Percentiles rank a stretch among this genome's conserved stretches.
Evolutionary conservation across 2,888 invertebrate species (phyloP).

Genomic region (Cheilosia scutellata): DNA sequence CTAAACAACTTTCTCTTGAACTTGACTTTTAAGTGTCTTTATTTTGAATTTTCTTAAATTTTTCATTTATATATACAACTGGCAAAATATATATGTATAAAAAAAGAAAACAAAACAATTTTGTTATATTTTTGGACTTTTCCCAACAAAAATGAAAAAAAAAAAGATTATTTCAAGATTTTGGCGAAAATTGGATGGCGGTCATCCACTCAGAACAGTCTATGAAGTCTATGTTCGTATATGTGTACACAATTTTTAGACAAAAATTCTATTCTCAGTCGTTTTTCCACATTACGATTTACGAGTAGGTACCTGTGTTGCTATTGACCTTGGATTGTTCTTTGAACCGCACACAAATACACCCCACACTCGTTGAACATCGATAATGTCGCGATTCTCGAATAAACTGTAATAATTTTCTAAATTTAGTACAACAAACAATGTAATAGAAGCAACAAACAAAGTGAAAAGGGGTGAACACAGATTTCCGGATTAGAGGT

Average conservation of each 20-base stretch:
- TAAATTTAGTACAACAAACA: constrained; percentile 19
- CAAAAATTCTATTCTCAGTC: constrained; percentile 7
- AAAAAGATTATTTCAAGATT: neutral
- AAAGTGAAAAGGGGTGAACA: neutral
- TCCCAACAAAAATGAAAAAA: constrained; percentile 19
- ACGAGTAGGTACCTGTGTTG: too few species aligned
- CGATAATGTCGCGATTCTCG: neutral
- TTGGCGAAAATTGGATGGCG: constrained; percentile 22
- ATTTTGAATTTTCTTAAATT: neutral
- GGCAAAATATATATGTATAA: neutral
- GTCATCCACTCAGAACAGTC: constrained; percentile 22
- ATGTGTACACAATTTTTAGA: neutral
- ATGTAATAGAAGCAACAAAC: neutral
- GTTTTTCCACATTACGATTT: constrained; percentile 2
- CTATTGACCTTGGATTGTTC: constrained; percentile 28
- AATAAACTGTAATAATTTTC: constrained; percentile 8
- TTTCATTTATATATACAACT: neutral
- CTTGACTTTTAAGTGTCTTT: too few species aligned
- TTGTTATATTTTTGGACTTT: constrained; percentile 3
- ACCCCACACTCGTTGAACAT: too few species aligned
- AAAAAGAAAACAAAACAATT: constrained; percentile 5
- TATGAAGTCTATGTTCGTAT: neutral
- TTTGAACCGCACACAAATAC: constrained; percentile 11
- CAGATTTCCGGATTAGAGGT: constrained; percentile 4
- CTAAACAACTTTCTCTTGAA: too few species aligned